Evolutionary conservation across 1,140 invertebrate species (phyloP), one percentile per base, ranked within the genome.

Genomic region (Saxidomus purpurata): DNA sequence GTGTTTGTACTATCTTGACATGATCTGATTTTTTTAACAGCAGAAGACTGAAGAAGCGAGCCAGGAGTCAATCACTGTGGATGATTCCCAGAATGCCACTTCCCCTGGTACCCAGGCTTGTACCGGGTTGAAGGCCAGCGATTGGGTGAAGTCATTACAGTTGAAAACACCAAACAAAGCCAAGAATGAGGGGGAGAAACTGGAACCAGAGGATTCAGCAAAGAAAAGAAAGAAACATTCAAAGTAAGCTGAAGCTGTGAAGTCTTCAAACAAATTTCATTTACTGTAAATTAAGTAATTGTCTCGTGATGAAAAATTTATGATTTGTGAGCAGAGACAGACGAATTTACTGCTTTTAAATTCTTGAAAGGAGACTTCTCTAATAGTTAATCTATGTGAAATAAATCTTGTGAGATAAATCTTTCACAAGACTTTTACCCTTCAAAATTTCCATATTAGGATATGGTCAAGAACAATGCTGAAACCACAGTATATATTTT

Each of bases 161-260:
- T 80, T 89, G 31, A 89, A 74, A 61, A 89, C 80, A n/a, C 87
- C 87, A 0, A 84, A 17, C 13, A 89, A 83, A 76, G 43, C 79
- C 28, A 79, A 82, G 13, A 6, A 28, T 19, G 8, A 76, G 13
- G 25, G 22, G 19, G 49, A 43, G 19, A 38, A 71, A 74, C 3
- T 31, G 40, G 59, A 77, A 9, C 43, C 28, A n/a, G 79, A 76
- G 9, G 61, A 82, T 47, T 82, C 87, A 4, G 79, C 28, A 43
- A 89, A 84, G 80, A 89, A 89, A 59, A 80, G 79, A 28, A 89
- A 89, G 52, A 83, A 89, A 89, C 69, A 74, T 34, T 61, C 80
- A 38, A 89, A 89, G 87, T 89, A 82, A 74, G 49, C n/a, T n/a
- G n/a, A n/a, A n/a, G n/a, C n/a, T n/a, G 61, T 11, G 61, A 19